Evolutionary conservation across 2,797 vertebrate genomes (phyloP).

Genomic region (Meda fulgida): DNA sequence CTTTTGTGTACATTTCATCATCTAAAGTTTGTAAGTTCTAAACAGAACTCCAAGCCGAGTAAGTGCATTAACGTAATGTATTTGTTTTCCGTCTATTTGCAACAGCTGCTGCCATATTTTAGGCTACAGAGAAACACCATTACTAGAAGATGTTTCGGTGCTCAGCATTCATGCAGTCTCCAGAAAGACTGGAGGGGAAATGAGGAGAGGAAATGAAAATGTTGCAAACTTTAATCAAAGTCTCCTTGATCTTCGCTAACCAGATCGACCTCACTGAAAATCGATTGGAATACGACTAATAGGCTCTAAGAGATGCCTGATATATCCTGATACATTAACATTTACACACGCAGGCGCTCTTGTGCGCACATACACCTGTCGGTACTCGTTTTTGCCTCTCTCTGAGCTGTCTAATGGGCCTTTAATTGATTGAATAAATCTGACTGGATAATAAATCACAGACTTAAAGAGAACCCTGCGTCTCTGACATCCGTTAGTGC

Average conservation of each 20-base stretch:
- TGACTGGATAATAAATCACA: constrained; percentile 53
- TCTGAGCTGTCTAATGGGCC: constrained; percentile 49
- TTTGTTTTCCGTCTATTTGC: constrained; percentile 9
- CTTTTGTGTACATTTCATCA: neutral
- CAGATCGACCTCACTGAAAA: constrained; percentile 40
- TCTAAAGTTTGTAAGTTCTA: neutral
- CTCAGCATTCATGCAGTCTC: neutral
- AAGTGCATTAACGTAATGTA: constrained; percentile 21
- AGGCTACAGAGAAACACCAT: constrained; percentile 26
- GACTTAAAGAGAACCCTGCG: constrained; percentile 49
- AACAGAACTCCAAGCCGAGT: constrained; percentile 1
- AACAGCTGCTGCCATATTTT: constrained; percentile 39
- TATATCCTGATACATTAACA: constrained; percentile 33
- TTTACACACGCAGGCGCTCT: constrained; percentile 28
- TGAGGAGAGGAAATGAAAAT: constrained; percentile 49
- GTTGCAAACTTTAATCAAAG: constrained; percentile 49
- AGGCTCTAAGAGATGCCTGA: constrained; percentile 49
- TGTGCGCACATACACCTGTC: constrained; percentile 23
- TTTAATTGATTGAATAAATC: constrained; percentile 56
- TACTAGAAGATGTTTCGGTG: constrained; percentile 15
- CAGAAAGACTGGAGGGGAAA: neutral
- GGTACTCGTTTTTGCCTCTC: constrained; percentile 34
- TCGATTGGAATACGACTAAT: constrained; percentile 41
- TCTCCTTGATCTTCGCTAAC: constrained; percentile 50
- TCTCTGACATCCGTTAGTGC: constrained; percentile 54